phyloP scores from a whole-genome alignment of 2,797 vertebrate species.

The Sebastes reedi region DNA sequence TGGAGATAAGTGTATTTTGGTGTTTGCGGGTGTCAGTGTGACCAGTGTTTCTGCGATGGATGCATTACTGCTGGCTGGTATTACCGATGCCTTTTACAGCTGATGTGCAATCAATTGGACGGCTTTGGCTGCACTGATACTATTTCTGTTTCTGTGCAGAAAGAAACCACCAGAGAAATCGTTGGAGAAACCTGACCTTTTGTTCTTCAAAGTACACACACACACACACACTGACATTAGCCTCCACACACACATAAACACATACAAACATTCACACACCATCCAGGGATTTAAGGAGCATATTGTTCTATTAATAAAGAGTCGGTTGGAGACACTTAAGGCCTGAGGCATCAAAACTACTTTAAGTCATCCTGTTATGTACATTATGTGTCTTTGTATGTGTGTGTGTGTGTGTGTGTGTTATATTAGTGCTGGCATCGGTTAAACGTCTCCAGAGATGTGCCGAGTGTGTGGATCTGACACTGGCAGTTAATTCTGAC shows the following conservation, averaged over 20 bases:
- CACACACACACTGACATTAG: background rate
- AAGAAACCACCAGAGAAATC: conserved; percentile 34
- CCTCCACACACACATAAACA: background rate
- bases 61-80: background rate
- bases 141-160: conserved; percentile 21
- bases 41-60: background rate
- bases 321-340: conserved; percentile 41
- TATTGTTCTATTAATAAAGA: conserved; percentile 60
- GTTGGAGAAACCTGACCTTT: conserved; percentile 36
- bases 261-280: background rate
- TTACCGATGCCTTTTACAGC: conserved; percentile 10
- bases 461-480: conserved; percentile 54
- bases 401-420: conserved; percentile 19
- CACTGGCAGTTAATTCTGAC: conserved; percentile 77
- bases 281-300: conserved; percentile 14
- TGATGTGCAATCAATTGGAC: conserved; percentile 21
- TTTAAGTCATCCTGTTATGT: conserved; percentile 33
- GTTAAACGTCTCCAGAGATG: conserved; percentile 74
- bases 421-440: conserved; percentile 43
- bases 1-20: background rate
- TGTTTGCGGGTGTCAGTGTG: background rate
- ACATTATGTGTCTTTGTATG: background rate
- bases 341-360: conserved; percentile 34
- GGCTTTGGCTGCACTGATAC: conserved; percentile 15
- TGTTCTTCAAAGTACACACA: conserved; percentile 1